These are phyloP conservation scores for Merodon equestris DNA, from an alignment of 2,888 invertebrate genomes.

Conservation along the genomic window DNA sequence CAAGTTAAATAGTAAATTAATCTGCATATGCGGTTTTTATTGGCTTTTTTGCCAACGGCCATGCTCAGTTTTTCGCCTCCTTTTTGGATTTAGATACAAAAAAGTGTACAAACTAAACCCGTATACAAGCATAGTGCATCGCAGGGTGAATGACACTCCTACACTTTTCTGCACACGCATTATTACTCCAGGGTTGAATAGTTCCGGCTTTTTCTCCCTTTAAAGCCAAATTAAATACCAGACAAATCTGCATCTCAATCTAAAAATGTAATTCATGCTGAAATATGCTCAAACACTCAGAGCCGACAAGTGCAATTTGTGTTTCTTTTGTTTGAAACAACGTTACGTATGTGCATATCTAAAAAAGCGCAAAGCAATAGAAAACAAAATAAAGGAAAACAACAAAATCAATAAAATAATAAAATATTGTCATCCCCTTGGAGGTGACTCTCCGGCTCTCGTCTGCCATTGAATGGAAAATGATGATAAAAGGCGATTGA, in stretches of 20 bases:
- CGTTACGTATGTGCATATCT: not conserved
- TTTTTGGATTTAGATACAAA: too few relatives aligned
- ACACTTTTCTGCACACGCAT: constrained; percentile 4
- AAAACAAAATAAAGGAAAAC: constrained; percentile 24
- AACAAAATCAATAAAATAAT: constrained; percentile 64
- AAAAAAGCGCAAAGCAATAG: not conserved
- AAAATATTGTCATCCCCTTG: constrained; percentile 56
- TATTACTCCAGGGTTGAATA: not conserved
- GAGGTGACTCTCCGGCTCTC: constrained; percentile 40
- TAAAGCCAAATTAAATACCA: too few relatives aligned
- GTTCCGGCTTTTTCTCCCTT: constrained; percentile 11
- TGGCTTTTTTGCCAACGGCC: constrained; percentile 41
- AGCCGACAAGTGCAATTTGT: too few relatives aligned
- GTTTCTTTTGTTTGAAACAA: too few relatives aligned
- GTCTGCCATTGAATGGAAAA: constrained; percentile 22
- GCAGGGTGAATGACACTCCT: constrained; percentile 60
- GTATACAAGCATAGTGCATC: constrained; percentile 25
- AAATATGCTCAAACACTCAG: too few relatives aligned
- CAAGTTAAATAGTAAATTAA: constrained; percentile 23
- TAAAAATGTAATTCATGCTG: too few relatives aligned
- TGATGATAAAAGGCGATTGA: not conserved
- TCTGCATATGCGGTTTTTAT: constrained; percentile 32
- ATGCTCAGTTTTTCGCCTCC: constrained; percentile 37
- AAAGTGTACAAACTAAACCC: constrained; percentile 19
- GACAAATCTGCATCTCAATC: too few relatives aligned